A percentile compares a stretch with the other conserved stretches of the same genome.
Evolutionary conservation across 2,888 invertebrate genomes (phyloP).

Genomic region (Rhaphigaster nebulosa): DNA sequence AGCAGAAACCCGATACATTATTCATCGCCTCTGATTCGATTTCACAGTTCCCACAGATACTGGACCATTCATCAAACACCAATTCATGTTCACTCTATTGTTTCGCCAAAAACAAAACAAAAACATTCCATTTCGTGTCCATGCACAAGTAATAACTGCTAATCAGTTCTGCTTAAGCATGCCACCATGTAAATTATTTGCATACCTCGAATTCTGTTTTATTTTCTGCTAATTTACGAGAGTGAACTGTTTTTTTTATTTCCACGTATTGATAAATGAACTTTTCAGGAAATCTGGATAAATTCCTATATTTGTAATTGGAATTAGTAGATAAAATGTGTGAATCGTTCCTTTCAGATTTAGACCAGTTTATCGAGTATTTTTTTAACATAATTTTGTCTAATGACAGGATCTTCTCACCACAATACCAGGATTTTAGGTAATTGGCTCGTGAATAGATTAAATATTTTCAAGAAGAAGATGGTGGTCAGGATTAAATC

Average conservation of each 20-base stretch:
- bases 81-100: constrained; percentile 37
- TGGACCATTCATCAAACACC: constrained; percentile 46
- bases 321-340: background rate
- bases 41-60: constrained; percentile 50
- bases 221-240: background rate
- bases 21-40: constrained; percentile 46
- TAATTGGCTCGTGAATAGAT: no score
- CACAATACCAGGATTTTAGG: no score
- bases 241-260: no score
- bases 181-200: background rate
- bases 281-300: background rate
- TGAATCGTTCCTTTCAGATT: no score
- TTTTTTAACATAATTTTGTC: no score
- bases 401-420: no score
- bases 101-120: constrained; percentile 34
- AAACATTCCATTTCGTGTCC: constrained; percentile 6
- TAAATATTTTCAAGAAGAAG: no score
- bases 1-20: constrained; percentile 39
- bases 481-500: no score
- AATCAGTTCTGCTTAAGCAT: constrained; percentile 9
- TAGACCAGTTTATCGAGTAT: no score
- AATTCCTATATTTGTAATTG: background rate
- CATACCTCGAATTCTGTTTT: background rate
- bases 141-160: constrained; percentile 21
- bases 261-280: background rate